A percentile compares a stretch with the other conserved stretches of the same genome.
Evolutionary conservation across 2,888 invertebrate species (phyloP).

Genomic region (Galerucella pusilla): DNA sequence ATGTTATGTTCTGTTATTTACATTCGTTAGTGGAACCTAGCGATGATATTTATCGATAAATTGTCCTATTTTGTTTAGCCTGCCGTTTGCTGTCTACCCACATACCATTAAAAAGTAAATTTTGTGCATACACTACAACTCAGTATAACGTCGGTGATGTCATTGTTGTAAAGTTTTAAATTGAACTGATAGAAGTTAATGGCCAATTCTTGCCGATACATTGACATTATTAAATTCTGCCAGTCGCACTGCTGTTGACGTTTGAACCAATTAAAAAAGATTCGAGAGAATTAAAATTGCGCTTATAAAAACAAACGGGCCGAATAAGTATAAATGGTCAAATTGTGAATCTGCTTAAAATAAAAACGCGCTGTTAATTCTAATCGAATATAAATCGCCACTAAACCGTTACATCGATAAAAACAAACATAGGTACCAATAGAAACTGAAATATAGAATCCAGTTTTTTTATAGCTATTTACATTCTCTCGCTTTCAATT

Average conservation of each 20-base stretch:
- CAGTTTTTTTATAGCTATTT: no score
- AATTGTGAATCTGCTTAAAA: not conserved
- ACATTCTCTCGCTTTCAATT: no score
- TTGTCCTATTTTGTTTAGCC: not conserved
- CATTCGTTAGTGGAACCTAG: no score
- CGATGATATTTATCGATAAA: no score
- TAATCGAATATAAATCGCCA: no score
- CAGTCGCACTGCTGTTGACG: slow-evolving; percentile 44
- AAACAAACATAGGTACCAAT: no score
- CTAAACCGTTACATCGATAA: no score
- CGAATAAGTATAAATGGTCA: not conserved
- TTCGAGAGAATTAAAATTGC: slow-evolving; percentile 29
- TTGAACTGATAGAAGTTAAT: slow-evolving; percentile 46
- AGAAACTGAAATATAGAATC: no score
- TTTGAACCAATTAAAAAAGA: slow-evolving; percentile 36
- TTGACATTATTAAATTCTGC: slow-evolving; percentile 46
- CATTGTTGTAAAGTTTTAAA: slow-evolving; percentile 45
- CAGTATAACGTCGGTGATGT: slow-evolving; percentile 42
- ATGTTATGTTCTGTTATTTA: no score
- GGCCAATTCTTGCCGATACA: slow-evolving; percentile 43
- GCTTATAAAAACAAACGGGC: slow-evolving; percentile 15
- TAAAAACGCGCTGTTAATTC: not conserved
- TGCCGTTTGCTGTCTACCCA: slow-evolving; percentile 24
- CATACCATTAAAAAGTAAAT: slow-evolving; percentile 28
- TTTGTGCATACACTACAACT: slow-evolving; percentile 42